Percentiles rank a stretch among this genome's conserved stretches.
phyloP scores from a whole-genome alignment of 2,113 vertebrate species.

The Cervus canadensis region DNA sequence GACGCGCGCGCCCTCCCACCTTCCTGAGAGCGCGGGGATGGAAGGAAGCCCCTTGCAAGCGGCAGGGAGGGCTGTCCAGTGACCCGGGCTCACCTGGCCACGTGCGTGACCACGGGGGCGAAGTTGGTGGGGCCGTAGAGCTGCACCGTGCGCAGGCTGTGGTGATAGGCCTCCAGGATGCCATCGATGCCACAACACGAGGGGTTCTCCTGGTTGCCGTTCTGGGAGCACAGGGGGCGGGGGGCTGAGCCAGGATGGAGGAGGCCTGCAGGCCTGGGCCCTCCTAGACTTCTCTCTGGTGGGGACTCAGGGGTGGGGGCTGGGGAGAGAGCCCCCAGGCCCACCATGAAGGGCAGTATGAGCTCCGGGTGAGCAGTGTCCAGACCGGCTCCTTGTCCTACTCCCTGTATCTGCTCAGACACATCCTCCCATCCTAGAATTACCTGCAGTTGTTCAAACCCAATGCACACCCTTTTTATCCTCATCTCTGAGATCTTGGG shows the following conservation, averaged over 20 bases:
- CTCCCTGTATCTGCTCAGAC: background rate
- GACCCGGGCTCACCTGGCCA: constrained; percentile 85
- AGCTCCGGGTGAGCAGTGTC: background rate
- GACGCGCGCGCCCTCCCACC: rapidly evolving
- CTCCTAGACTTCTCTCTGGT: background rate
- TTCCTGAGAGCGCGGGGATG: background rate
- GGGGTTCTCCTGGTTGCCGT: constrained; percentile 92
- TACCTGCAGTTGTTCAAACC: background rate
- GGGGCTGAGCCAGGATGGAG: background rate
- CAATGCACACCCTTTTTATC: background rate
- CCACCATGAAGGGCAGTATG: background rate
- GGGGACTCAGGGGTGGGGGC: rapidly evolving
- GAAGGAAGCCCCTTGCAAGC: rapidly evolving
- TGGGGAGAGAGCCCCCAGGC: too few species aligned
- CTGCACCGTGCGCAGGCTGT: constrained; percentile 94
- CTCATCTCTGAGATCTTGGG: background rate
- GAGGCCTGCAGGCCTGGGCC: background rate
- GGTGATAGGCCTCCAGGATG: constrained; percentile 94
- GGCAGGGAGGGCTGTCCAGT: rapidly evolving
- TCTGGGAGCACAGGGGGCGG: constrained; percentile 78
- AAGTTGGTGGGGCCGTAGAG: constrained; percentile 97
- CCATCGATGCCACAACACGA: constrained; percentile 94
- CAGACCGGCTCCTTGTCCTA: background rate
- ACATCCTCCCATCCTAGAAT: background rate
- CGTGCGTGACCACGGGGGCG: constrained; percentile 93